Evolutionary conservation across 2,113 vertebrate species (phyloP), one percentile per base, ranked within the genome.

Genomic region (Pelodiscus sinensis): DNA sequence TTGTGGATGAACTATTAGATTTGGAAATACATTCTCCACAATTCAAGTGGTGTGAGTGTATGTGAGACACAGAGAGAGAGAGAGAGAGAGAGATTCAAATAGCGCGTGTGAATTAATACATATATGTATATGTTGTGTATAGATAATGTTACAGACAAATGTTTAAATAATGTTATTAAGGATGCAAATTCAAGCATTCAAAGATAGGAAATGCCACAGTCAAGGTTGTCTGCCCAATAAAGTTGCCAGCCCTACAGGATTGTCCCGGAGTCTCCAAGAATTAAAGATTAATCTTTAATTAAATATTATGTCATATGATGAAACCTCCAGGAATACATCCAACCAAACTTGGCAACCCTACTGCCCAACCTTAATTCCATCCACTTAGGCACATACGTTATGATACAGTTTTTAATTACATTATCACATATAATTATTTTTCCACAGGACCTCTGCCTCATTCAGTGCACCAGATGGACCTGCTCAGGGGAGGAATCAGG

Each of bases 21-120:
- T 89, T 94, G 83, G 84, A 95, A 94, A 9, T 78, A 83, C 88
- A 25, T n/a, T 92, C 31, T 90, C 27, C 38, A 68, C 68, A 91
- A 31, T 93, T 27, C 9, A 89, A 65, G 65, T n/a, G 15, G 29
- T 81, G 19, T 65, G 35, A 90, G 79, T 51, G 38, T 75, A 12
- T 75, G 27, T 57, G 80, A 80, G 38, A 44, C 44, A 44, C 44
- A 44, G 5, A 58, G 24, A 60, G 8, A 60, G 31, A 15, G 60
- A 15, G 27, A 18, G 27, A 35, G 65, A 35, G 65, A 71, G 31
- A 35, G 16, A 35, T 71, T 71, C 4, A 71, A 35, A n/a, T 21
- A 71, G 31, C 85, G 9, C 62, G 31, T 91, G 77, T 94, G 21
- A 22, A 27, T 25, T 79, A 15, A 75, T 5, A 1, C 10, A 25